phyloP scores from a whole-genome alignment of 2,888 invertebrate species.

The Melanostoma mellinum region DNA sequence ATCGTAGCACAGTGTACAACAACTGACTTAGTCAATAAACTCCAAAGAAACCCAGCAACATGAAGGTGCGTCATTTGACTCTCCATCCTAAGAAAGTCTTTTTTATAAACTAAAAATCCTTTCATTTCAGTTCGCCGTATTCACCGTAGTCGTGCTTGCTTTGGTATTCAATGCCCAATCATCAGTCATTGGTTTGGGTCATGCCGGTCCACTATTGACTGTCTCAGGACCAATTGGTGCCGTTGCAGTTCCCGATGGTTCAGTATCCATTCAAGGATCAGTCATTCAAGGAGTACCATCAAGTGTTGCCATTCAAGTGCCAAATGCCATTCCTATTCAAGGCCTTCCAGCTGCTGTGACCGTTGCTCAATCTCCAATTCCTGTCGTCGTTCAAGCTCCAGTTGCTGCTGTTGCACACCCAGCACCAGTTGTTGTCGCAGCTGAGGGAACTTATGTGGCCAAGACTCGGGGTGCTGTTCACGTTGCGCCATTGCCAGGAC shows the following conservation, averaged over 20 bases:
- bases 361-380: conserved; percentile 13
- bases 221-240: conserved; percentile 43
- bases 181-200: conserved; percentile 37
- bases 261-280: conserved; percentile 43
- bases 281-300: conserved; percentile 14
- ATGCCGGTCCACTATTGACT: conserved; percentile 43
- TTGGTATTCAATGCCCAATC: conserved; percentile 53
- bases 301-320: conserved; percentile 19
- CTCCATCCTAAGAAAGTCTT: too few species aligned
- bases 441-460: conserved; percentile 46
- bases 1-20: conserved; percentile 7
- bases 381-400: conserved; percentile 15
- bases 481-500: conserved; percentile 42
- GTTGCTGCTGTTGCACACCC: conserved; percentile 20
- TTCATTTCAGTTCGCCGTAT: conserved; percentile 57
- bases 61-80: conserved; percentile 3
- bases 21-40: background rate
- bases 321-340: background rate
- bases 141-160: conserved; percentile 66
- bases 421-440: conserved; percentile 26
- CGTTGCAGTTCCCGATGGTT: conserved; percentile 24
- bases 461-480: conserved; percentile 50
- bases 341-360: conserved; percentile 22
- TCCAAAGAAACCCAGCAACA: conserved; percentile 3
- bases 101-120: background rate